Evolutionary conservation across 1,140 invertebrate species (phyloP), one percentile per base, ranked within the genome.

Genomic region (Streblospio benedicti): DNA sequence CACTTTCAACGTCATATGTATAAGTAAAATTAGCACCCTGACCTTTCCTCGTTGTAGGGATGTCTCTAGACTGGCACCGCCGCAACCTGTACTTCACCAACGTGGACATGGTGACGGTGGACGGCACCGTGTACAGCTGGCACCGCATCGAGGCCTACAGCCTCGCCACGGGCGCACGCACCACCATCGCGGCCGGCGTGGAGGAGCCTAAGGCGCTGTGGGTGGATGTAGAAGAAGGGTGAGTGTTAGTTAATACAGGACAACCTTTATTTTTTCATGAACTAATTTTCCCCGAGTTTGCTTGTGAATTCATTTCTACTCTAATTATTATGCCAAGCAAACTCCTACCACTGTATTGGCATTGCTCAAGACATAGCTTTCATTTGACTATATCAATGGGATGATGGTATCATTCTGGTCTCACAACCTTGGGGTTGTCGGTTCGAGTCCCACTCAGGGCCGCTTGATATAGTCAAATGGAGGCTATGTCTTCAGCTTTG

Each of bases 81-180:
- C 38, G 65, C 12, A 53, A 53, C 23, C 38, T 56, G 3, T 56
- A 56, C 54, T 56, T 56, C 38, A 56, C 54, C 14, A 56, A 56
- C 38, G 35, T 23, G 0, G 54, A 56, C 54, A n/a, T 23, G 18
- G 54, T 56, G 32, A 56, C 54, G 2, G 25, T 66, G 23, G 68
- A 69, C 45, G 66, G 67, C 3, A 59, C 63, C 12, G 62, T 62
- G 12, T 70, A 67, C 60, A 53, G 61, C 4, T 70, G 67, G 64
- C 69, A 68, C 35, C 59, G 65, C 3, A 60, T 71, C 23, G 68
- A 71, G 49, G 63, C 67, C 54, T 62, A 69, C 38, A 60, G 62
- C 27, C 49, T 69, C 18, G 61, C 67, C 32, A 57, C 57, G 27
- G 45, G 35, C 9, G 47, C 52, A 2, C 59, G 69, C 18, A 61